These are phyloP conservation scores for Xiphophorus maculatus DNA, from an alignment of 2,113 vertebrate species.

Conservation along the genomic window DNA sequence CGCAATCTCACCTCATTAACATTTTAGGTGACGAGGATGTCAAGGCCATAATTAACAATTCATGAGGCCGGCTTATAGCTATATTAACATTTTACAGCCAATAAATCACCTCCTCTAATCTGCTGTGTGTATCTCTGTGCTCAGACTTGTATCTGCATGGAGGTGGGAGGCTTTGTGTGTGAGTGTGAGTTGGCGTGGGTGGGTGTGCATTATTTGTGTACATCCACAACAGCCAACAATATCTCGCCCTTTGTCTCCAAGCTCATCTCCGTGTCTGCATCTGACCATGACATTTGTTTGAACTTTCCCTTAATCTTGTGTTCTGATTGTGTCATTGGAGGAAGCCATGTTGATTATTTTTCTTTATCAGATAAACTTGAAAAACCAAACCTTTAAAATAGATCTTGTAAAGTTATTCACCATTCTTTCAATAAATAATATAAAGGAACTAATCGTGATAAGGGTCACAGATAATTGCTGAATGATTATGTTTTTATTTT, in stretches of 20 bases:
- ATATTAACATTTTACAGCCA: constrained; percentile 83
- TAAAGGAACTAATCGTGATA: constrained; percentile 19
- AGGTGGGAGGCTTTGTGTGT: constrained; percentile 1
- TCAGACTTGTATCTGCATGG: not conserved
- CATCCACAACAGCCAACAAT: constrained; percentile 26
- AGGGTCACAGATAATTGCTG: constrained; percentile 5
- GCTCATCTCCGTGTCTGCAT: constrained; percentile 29
- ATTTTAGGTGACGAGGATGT: constrained; percentile 79
- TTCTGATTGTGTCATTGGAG: constrained; percentile 30
- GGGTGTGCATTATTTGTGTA: constrained; percentile 38
- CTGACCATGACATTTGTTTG: constrained; percentile 59
- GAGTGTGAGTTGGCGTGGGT: not conserved
- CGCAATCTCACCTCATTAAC: constrained; percentile 81
- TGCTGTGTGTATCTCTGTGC: constrained; percentile 37
- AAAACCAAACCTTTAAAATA: constrained; percentile 14
- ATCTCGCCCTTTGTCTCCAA: constrained; percentile 37
- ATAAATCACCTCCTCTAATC: constrained; percentile 74
- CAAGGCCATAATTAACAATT: constrained; percentile 79
- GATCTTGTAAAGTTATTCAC: constrained; percentile 26
- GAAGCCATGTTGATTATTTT: constrained; percentile 23
- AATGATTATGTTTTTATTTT: constrained; percentile 41
- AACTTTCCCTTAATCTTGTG: constrained; percentile 58
- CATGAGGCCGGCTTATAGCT: constrained; percentile 77
- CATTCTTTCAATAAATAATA: constrained; percentile 39
- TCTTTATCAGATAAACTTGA: constrained; percentile 21